Percentiles rank a stretch among this genome's conserved stretches.
These are phyloP conservation scores for Oreonectes daqikongensis DNA, from an alignment of 2,797 vertebrate species.

Conservation along the genomic window DNA sequence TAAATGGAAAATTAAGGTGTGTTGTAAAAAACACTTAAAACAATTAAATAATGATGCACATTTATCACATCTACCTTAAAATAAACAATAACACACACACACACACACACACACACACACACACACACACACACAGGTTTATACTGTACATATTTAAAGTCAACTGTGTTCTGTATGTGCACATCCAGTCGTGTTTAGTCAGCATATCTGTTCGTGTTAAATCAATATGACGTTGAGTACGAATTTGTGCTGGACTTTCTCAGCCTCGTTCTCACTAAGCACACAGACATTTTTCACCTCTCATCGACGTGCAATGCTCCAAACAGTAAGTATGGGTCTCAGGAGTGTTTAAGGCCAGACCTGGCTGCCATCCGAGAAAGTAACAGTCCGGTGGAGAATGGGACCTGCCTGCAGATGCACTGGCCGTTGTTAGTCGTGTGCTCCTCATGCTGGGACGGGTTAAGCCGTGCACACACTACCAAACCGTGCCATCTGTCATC, in stretches of 20 bases:
- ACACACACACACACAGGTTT: too few relatives aligned
- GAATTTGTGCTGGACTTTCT: conserved; percentile 23
- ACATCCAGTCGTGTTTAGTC: conserved; percentile 40
- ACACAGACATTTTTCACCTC: conserved; percentile 40
- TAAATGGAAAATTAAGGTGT: too few relatives aligned
- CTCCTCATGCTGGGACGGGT: conserved; percentile 28
- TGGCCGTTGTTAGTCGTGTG: conserved; percentile 32
- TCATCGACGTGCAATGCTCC: conserved; percentile 31
- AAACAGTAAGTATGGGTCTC: conserved; percentile 21
- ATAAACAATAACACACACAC: neutral
- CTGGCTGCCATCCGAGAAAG: conserved; percentile 46
- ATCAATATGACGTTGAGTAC: conserved; percentile 26
- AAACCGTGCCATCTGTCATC: conserved; percentile 35
- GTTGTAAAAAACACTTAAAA: too few relatives aligned
- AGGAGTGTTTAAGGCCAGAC: conserved; percentile 61
- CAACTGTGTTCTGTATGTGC: too few relatives aligned
- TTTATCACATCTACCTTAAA: too few relatives aligned
- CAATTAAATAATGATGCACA: too few relatives aligned
- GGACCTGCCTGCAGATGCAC: conserved; percentile 32
- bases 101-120: neutral
- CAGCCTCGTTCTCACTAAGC: conserved; percentile 22
- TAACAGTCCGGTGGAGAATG: conserved; percentile 47
- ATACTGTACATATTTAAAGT: too few relatives aligned
- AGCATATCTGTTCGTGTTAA: conserved; percentile 38
- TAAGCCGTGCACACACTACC: conserved; percentile 15